phyloP scores from a whole-genome alignment of 2,113 vertebrate species.

The Illadopsis cleaveri region DNA sequence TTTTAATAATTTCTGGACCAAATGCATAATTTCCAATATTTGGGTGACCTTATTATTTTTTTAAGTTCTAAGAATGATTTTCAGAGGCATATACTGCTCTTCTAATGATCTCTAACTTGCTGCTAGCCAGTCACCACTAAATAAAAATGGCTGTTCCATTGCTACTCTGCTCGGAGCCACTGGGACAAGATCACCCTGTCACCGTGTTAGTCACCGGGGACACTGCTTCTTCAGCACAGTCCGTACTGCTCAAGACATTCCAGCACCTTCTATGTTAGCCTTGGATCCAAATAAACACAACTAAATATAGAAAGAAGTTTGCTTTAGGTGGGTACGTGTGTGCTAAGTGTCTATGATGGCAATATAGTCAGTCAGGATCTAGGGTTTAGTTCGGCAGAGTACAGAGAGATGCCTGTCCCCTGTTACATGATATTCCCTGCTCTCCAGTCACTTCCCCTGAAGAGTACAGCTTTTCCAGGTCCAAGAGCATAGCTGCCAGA shows the following conservation, averaged over 20 bases:
- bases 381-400: background rate
- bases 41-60: background rate
- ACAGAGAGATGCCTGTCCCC: background rate
- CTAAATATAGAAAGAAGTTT: conserved; percentile 23
- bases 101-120: background rate
- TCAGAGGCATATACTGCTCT: background rate
- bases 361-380: background rate
- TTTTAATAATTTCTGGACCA: background rate
- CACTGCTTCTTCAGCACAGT: background rate
- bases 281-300: background rate
- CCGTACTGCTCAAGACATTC: background rate
- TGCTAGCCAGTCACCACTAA: background rate
- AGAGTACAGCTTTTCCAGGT: background rate
- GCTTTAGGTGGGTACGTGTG: background rate
- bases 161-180: background rate
- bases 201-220: background rate
- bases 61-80: background rate
- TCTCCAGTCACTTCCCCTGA: background rate
- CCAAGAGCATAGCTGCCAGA: background rate
- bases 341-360: background rate
- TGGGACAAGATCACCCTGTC: background rate
- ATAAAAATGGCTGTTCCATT: background rate
- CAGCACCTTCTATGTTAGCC: background rate
- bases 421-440: background rate
- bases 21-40: background rate